Base-by-base conservation (phyloP, 2,888 invertebrate genomes). In the Ectobius pallidus region DNA sequence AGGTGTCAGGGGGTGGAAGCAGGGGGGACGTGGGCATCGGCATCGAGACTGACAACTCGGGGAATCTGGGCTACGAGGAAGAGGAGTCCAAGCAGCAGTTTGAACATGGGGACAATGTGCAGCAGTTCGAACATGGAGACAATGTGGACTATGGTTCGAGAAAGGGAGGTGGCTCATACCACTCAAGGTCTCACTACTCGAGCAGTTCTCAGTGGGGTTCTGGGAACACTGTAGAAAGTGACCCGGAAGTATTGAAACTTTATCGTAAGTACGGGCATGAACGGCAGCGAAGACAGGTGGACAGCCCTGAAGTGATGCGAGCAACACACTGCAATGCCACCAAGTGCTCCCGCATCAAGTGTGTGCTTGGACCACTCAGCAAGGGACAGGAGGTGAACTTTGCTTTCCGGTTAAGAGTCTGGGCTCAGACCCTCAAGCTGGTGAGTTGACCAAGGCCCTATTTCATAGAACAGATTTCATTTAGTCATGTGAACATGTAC, bases 361-460 rank as follows among this genome's bases (percentile, higher is more conserved):
- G 97, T 80, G 87, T 86, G 0, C 88, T 94, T 0, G 92, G 91
- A 0, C 90, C 90, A 18, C 81, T 95, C 74, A 83, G 87, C 61
- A 89, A 89, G 75, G 92, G 94, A 77, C 91, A 93, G 77, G 91
- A 91, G 63, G 88, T 88, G 0, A 91, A 89, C 84, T 87, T 96
- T 65, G 91, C 92, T 1, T 87, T 96, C 73, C 86, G 95, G 71
- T 91, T 93, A 1, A 86, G 96, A 76, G 87, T 96, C 75, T 94
- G 94, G 81, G 92, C 93, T 0, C 88, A 91, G 70, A 95, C 96
- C 0, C 85, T 97, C 75, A 90, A 91, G 81, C 91, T 93, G 85
- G 92, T 94, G 80, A 86, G 84, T 18, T n/a, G n/a, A n/a, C n/a
- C n/a, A n/a, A n/a, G n/a, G n/a, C n/a, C n/a, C n/a, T n/a, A n/a